Evolutionary conservation across 2,797 vertebrate genomes (phyloP).

Genomic region (Percopsis omiscomaycus): DNA sequence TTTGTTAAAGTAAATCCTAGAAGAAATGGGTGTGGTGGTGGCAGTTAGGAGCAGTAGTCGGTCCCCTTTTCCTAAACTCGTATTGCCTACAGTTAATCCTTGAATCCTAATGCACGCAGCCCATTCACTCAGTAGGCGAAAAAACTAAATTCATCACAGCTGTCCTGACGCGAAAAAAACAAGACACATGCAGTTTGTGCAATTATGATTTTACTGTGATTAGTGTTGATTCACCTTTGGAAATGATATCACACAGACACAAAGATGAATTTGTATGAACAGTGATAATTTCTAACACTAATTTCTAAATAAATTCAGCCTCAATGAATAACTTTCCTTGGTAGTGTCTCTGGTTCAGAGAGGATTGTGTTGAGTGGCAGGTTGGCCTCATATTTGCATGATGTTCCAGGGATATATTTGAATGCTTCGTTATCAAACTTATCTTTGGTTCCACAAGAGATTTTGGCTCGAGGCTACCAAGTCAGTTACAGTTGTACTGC

Average conservation of each 20-base stretch:
- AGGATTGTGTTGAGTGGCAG: constrained; percentile 27
- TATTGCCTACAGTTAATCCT: constrained; percentile 44
- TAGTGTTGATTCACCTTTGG: constrained; percentile 4
- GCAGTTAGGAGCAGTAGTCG: constrained; percentile 64
- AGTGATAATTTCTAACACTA: no score
- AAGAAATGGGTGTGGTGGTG: constrained; percentile 66
- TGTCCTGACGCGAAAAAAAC: neutral
- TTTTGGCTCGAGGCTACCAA: constrained; percentile 60
- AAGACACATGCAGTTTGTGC: constrained; percentile 32
- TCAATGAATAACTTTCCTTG: neutral
- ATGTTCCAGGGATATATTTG: constrained; percentile 71
- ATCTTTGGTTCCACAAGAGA: constrained; percentile 57
- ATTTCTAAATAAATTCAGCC: no score
- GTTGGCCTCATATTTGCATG: constrained; percentile 71
- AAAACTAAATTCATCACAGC: constrained; percentile 4
- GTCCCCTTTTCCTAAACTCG: constrained; percentile 50
- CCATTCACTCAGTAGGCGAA: neutral
- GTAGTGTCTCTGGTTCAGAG: constrained; percentile 31
- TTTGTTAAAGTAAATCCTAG: constrained; percentile 75
- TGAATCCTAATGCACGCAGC: constrained; percentile 34
- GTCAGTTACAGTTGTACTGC: constrained; percentile 43
- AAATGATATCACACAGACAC: neutral
- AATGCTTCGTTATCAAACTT: constrained; percentile 50
- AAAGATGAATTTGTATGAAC: neutral
- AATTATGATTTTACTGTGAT: constrained; percentile 56